Base-by-base conservation (phyloP, 2,888 invertebrate species). In the Diaperis boleti region DNA sequence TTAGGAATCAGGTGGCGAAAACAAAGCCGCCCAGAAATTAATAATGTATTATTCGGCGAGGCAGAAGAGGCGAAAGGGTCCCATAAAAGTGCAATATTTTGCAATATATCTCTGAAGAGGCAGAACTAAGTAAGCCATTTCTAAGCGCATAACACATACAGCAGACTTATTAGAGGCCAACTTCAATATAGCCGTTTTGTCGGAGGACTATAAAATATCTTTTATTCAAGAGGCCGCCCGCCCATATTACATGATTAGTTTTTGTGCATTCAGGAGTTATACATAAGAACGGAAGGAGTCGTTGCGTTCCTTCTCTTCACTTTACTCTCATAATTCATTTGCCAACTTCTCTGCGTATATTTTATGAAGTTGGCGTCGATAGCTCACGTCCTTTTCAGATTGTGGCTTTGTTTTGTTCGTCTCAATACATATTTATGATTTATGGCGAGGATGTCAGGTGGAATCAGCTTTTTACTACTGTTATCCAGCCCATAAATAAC, bases 71-170 rank as follows among this genome's bases (percentile, higher is more conserved):
- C 55, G 59, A 52, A 44, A 60, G 56, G 60, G 64, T 49, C 62
- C 62, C 62, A 68, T 71, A 71, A 71, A 70, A 68, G 62, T 65
- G 68, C 68, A 67, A 69, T 70, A 72, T 73, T 70, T 72, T 64
- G 68, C 66, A 64, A 71, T 74, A 72, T 72, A 73, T 74, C 68
- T 69, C 57, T 45, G 56, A 65, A 68, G 69, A 69, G 72, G 74
- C 72, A 69, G 69, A 70, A 67, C 70, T 75, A 77, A 78, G 73
- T 73, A 71, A 73, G 76, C 77, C 75, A 77, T 77, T 78, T 74
- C 76, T 78, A 77, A 76, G 77, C 77, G 68, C 74, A 76, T 76
- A 76, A 75, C 75, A 74, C 74, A 76, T 74, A 76, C 29, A 74
- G 69, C 68, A 69, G 70, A 71, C 75, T 76, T 77, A 77, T 77